These are phyloP conservation scores for Scelioninae gen. 1 DNA, from an alignment of 2,888 invertebrate genomes.

Conservation along the genomic window DNA sequence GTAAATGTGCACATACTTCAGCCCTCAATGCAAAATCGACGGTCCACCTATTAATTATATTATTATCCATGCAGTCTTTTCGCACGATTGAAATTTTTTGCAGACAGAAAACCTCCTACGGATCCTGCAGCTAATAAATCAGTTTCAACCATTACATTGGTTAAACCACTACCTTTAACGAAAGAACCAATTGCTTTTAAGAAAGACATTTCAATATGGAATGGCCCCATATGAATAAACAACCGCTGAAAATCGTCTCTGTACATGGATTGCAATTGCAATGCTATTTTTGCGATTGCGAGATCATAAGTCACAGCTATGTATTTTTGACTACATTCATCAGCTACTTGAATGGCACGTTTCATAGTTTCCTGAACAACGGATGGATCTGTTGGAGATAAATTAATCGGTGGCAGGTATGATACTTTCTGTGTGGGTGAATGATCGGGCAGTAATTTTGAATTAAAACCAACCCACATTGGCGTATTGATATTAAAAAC, in stretches of 20 bases:
- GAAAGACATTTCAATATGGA: constrained; percentile 76
- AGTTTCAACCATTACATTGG: constrained; percentile 62
- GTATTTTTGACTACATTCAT: constrained; percentile 56
- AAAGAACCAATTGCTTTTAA: constrained; percentile 76
- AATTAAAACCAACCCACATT: constrained; percentile 77
- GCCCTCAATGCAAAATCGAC: constrained; percentile 72
- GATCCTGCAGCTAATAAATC: constrained; percentile 65
- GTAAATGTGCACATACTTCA: constrained; percentile 1
- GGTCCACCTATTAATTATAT: too few species aligned
- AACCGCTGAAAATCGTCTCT: constrained; percentile 76
- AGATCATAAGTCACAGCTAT: constrained; percentile 75
- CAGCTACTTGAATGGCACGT: constrained; percentile 57
- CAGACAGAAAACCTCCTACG: constrained; percentile 58
- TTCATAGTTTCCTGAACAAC: constrained; percentile 72
- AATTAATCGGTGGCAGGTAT: constrained; percentile 75
- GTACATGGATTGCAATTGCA: constrained; percentile 74
- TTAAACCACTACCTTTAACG: constrained; percentile 72
- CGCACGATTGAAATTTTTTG: constrained; percentile 66
- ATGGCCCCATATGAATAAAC: constrained; percentile 80
- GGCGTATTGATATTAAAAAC: constrained; percentile 72
- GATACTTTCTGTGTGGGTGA: constrained; percentile 53
- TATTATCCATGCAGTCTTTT: constrained; percentile 71
- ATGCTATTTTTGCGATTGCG: constrained; percentile 74
- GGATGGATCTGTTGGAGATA: constrained; percentile 73
- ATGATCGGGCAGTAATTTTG: constrained; percentile 70